These are phyloP conservation scores for Metridium senile DNA, from an alignment of 92 coral and sea anemone species.

Conservation along the genomic window DNA sequence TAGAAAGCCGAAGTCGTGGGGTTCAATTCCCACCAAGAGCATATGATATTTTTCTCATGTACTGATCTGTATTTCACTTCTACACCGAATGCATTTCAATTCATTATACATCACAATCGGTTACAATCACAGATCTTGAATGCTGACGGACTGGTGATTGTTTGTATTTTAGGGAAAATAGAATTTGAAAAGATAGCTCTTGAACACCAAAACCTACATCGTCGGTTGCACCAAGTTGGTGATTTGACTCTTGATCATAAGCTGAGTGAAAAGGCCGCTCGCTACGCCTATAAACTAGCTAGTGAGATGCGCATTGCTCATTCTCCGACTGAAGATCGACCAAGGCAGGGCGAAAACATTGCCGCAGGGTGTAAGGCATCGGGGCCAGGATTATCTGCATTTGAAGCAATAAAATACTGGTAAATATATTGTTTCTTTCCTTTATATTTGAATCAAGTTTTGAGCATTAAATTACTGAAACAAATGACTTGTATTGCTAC, in stretches of 20 bases:
- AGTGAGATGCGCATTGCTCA: constrained; percentile 49
- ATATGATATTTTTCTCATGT: too few relatives aligned
- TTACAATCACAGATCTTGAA: too few relatives aligned
- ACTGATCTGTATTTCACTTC: too few relatives aligned
- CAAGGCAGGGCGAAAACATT: constrained; percentile 76
- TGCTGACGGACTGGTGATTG: not conserved
- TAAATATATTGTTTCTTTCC: constrained; percentile 17
- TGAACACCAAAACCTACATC: constrained; percentile 76
- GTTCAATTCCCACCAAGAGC: too few relatives aligned
- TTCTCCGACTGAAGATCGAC: constrained; percentile 41
- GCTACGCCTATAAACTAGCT: constrained; percentile 46
- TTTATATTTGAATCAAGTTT: not conserved
- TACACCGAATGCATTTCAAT: too few relatives aligned
- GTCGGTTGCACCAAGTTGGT: constrained; percentile 54
- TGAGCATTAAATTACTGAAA: not conserved
- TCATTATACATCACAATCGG: too few relatives aligned
- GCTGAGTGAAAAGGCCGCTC: constrained; percentile 63
- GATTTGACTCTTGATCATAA: constrained; percentile 65
- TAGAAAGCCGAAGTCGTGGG: too few relatives aligned
- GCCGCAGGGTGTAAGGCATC: constrained; percentile 76
- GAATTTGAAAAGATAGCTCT: constrained; percentile 74
- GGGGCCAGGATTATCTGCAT: constrained; percentile 71
- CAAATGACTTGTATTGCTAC: not conserved
- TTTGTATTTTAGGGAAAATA: constrained; percentile 30
- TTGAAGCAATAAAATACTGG: constrained; percentile 85